Evolutionary conservation across 2,113 vertebrate species (phyloP).

Genomic region (Phalacrocorax carbo): DNA sequence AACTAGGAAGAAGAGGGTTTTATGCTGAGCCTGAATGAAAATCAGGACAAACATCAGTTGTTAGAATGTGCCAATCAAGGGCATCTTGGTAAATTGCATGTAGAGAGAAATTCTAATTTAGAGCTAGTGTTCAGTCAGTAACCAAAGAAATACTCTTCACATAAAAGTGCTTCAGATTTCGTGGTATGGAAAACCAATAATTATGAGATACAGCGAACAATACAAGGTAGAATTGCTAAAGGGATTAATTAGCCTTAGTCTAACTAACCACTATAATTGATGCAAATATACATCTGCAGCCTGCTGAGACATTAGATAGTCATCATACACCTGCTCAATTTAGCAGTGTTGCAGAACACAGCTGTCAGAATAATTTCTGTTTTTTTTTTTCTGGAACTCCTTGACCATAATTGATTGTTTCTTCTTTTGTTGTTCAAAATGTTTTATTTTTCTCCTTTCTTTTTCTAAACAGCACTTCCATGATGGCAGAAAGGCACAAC

Average conservation of each 20-base stretch:
- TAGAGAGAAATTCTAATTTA: neutral
- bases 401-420: neutral
- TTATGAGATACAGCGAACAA: conserved; percentile 51
- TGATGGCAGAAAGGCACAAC: conserved; percentile 95
- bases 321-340: conserved; percentile 42
- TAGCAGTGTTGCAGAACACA: neutral
- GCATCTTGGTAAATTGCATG: neutral
- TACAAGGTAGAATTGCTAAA: conserved; percentile 61
- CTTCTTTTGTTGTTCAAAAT: conserved; percentile 25
- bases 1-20: neutral
- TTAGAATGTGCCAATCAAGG: conserved; percentile 23
- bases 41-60: conserved; percentile 7
- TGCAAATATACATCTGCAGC: conserved; percentile 63
- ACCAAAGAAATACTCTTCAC: conserved; percentile 4
- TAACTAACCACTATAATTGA: conserved; percentile 54
- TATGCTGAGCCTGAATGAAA: conserved; percentile 30
- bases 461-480: conserved; percentile 86
- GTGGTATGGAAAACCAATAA: conserved; percentile 16
- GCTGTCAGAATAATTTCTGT: conserved; percentile 22
- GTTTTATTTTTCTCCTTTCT: neutral
- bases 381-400: neutral
- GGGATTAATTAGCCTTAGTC: conserved; percentile 58
- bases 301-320: conserved; percentile 44
- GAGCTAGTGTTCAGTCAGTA: neutral
- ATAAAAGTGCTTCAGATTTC: conserved; percentile 6